Percentiles rank a stretch among this genome's conserved stretches.
Conservation (phyloP, 1,140 invertebrate species). For the Lepidurus apus region DNA sequence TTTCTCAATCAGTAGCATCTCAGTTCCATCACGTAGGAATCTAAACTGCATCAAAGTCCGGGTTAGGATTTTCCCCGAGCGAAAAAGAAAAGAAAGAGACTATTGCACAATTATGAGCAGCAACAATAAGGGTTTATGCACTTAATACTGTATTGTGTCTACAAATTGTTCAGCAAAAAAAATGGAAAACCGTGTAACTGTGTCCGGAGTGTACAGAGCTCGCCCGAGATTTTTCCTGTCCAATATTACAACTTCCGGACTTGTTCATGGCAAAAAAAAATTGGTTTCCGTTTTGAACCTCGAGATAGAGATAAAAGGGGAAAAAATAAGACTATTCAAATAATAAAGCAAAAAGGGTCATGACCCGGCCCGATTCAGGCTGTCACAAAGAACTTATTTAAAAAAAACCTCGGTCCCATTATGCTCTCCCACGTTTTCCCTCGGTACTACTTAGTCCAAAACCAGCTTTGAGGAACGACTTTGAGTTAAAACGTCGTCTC, state of each 20-base stretch:
- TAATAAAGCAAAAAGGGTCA: no score
- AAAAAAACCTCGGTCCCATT: no score
- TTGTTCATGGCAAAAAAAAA: neutral
- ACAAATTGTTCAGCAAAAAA: neutral
- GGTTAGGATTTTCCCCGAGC: neutral
- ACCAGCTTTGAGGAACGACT: no score
- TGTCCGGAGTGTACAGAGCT: neutral
- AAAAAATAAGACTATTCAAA: no score
- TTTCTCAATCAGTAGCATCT: slow-evolving; percentile 1
- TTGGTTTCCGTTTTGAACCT: neutral
- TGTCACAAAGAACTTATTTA: no score
- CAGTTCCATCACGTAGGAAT: neutral
- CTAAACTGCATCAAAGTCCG: neutral
- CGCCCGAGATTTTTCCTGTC: neutral
- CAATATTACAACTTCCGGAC: neutral
- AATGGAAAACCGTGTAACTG: neutral
- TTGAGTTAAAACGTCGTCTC: no score
- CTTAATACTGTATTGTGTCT: no score
- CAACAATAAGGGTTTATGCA: neutral
- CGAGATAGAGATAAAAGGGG: no score
- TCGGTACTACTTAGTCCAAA: no score
- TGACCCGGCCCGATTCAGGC: no score
- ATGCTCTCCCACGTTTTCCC: no score
- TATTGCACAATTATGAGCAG: neutral
- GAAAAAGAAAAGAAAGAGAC: neutral